Percentiles rank a stretch among this genome's conserved stretches.
These are phyloP conservation scores for Arge pagana DNA, from an alignment of 2,888 invertebrate genomes.

Conservation along the genomic window DNA sequence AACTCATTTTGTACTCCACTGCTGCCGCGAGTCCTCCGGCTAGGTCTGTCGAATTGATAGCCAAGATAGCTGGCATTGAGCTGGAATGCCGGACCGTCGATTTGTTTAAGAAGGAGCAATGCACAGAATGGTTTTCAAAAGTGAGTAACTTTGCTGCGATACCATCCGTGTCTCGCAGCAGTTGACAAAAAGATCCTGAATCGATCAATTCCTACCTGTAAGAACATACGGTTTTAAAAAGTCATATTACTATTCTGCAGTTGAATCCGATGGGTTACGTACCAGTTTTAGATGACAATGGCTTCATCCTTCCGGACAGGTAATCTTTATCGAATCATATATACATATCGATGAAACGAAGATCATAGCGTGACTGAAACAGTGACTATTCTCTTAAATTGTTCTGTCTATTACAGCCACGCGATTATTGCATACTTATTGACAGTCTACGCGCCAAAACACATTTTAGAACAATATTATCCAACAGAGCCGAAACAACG, in stretches of 20 bases:
- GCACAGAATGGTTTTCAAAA: neutral
- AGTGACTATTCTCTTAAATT: no score
- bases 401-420: no score
- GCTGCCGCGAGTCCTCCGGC: neutral
- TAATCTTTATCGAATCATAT: neutral
- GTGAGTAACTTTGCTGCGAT: neutral
- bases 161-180: no score
- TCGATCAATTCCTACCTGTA: no score
- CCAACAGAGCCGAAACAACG: slow-evolving; percentile 8
- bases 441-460: neutral
- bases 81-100: neutral
- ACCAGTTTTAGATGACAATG: slow-evolving; percentile 9
- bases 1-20: neutral
- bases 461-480: slow-evolving; percentile 9
- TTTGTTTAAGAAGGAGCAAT: neutral
- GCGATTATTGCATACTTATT: slow-evolving; percentile 9
- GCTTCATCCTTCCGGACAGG: neutral
- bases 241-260: no score
- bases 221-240: no score
- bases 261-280: neutral
- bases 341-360: no score
- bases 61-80: slow-evolving; percentile 1
- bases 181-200: no score
- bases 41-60: neutral
- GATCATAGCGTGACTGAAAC: no score